Base-by-base conservation (phyloP, 2,888 invertebrate genomes). In the Eilema depressum region DNA sequence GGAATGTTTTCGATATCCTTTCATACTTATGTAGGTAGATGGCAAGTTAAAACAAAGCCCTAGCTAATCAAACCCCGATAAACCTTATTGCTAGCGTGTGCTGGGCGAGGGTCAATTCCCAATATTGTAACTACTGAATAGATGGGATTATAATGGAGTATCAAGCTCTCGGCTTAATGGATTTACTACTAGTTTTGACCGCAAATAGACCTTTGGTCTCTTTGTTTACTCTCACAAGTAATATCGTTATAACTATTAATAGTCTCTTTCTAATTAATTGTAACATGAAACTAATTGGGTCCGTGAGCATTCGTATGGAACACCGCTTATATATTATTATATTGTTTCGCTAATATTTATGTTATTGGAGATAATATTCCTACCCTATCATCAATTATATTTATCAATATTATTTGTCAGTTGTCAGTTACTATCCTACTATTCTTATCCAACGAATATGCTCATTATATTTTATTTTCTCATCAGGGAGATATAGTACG, bases 141-240 rank as follows among this genome's bases (percentile, higher is more conserved):
- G 78, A 71, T 73, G 77, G 85, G 89, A 89, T 89, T 90, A 89
- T 78, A 79, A 77, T 79, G 75, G 82, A 83, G 83, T 85, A 84
- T 76, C 79, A 78, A 84, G 82, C 84, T 84, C 79, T 77, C 63
- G 78, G 77, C 82, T 85, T 89, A 90, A 89, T 91, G 85, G 89
- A 89, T 90, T 89, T 88, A 86, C 85, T 84, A 80, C 73, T 82
- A 78, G 83, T 83, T 82, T 77, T 76, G 81, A 78, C 81, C 78
- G 71, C 80, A 84, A 87, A 85, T 82, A 85, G 82, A 78, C 23
- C 75, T 75, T 75, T 67, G 12, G 56, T 53, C 61, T 41, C 20
- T 28, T 70, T 85, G 83, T 86, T 86, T 85, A 83, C 77, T 62
- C 59, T 75, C 60, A 61, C 41, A 69, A 41, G 25, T 20, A 37